A percentile compares a stretch with the other conserved stretches of the same genome.
Conservation (phyloP, 2,888 invertebrate genomes). For the Myopa tessellatipennis region DNA sequence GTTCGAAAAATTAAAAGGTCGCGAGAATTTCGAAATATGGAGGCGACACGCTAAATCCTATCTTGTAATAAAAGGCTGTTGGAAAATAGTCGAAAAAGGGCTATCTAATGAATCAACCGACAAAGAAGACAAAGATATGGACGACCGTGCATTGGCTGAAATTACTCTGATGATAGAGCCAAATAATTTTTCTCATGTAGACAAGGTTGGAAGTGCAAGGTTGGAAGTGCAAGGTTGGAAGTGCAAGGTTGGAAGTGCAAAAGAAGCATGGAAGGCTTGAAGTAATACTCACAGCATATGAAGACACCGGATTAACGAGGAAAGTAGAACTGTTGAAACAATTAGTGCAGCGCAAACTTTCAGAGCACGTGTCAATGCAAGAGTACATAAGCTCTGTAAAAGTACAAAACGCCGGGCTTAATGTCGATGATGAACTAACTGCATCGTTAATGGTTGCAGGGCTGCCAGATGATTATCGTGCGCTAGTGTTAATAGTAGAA, state of each 20-base stretch:
- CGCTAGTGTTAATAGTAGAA: conserved; percentile 43
- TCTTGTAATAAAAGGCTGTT: too few species aligned
- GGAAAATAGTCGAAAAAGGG: too few species aligned
- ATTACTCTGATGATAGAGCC: too few species aligned
- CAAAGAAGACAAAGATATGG: too few species aligned
- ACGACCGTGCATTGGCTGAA: too few species aligned
- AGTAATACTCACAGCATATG: neutral
- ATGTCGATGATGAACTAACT: conserved; percentile 29
- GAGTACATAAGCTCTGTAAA: neutral
- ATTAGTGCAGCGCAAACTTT: neutral
- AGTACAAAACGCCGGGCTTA: conserved; percentile 6
- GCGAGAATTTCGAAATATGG: conserved; percentile 50
- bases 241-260: neutral
- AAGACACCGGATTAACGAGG: neutral
- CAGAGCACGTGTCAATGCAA: neutral
- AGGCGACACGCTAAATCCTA: conserved; percentile 50
- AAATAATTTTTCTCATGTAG: too few species aligned
- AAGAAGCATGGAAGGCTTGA: neutral
- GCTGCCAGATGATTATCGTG: conserved; percentile 32
- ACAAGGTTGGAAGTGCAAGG: too few species aligned
- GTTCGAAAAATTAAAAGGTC: conserved; percentile 37
- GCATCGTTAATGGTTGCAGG: conserved; percentile 31
- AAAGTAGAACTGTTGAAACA: neutral
- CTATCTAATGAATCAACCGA: too few species aligned
- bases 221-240: too few species aligned